phyloP scores from a whole-genome alignment of 92 coral and sea anemone species.

The Porites divaricata region DNA sequence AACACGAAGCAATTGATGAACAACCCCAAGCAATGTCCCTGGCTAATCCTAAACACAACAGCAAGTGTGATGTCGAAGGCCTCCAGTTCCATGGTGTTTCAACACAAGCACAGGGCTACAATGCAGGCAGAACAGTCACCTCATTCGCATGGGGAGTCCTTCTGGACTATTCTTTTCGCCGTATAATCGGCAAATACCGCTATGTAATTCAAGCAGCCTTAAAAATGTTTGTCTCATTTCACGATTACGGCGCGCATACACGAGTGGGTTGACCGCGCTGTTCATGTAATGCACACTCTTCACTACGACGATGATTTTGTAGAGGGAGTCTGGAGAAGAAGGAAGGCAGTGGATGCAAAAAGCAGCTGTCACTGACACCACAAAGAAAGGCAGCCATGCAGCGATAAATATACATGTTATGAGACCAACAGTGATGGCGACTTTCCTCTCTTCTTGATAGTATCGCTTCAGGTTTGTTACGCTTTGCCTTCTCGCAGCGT shows the following conservation, averaged over 20 bases:
- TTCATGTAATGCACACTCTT: constrained; percentile 91
- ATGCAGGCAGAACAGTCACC: no score
- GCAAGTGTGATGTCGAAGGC: no score
- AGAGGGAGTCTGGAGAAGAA: constrained; percentile 24
- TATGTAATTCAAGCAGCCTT: constrained; percentile 35
- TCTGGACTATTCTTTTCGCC: neutral
- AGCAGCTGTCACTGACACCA: constrained; percentile 44
- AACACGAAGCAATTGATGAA: no score
- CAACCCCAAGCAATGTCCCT: no score
- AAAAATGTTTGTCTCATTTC: constrained; percentile 78
- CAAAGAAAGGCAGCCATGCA: constrained; percentile 88
- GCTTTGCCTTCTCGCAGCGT: neutral
- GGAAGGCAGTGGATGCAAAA: constrained; percentile 48
- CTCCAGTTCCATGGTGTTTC: no score
- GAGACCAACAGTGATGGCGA: constrained; percentile 61
- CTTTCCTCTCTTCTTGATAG: constrained; percentile 55
- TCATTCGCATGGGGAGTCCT: constrained; percentile 2
- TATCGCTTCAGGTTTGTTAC: constrained; percentile 27
- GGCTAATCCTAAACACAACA: no score
- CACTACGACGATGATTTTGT: constrained; percentile 50
- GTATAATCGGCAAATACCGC: constrained; percentile 2
- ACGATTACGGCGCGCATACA: constrained; percentile 81
- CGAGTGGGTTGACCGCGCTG: constrained; percentile 87
- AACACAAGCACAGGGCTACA: no score
- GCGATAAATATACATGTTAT: constrained; percentile 54